A percentile compares a stretch with the other conserved stretches of the same genome.
Evolutionary conservation across 2,888 invertebrate species (phyloP).

Genomic region (Leptopilina syphax): DNA sequence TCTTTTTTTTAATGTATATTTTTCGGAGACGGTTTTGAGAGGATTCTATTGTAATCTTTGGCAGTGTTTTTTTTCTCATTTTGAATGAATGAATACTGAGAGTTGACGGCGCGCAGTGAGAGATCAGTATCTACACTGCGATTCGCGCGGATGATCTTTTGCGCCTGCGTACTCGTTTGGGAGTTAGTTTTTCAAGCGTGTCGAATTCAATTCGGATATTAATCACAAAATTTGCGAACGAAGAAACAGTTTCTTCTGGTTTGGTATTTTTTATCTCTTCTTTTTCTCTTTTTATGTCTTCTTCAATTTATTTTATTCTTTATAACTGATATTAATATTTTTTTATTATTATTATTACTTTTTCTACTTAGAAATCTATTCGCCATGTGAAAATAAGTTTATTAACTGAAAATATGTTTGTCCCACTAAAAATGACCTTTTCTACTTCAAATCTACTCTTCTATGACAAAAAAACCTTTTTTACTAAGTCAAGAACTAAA

Average conservation of each 20-base stretch:
- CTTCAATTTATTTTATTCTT: no score
- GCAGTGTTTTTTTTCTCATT: not conserved
- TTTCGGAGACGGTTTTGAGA: no score
- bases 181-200: not conserved
- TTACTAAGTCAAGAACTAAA: no score
- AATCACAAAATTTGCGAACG: not conserved
- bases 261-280: not conserved
- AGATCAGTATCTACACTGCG: not conserved
- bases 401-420: no score
- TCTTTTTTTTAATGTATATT: not conserved
- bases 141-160: conserved; percentile 13
- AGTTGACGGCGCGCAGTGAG: not conserved
- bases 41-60: not conserved
- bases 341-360: no score
- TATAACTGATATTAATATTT: no score
- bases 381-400: no score
- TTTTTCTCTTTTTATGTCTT: not conserved
- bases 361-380: no score
- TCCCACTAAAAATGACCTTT: no score
- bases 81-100: no score
- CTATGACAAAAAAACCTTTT: no score
- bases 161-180: not conserved
- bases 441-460: no score
- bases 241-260: not conserved
- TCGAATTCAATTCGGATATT: not conserved